phyloP scores from a whole-genome alignment of 2,888 invertebrate species.

The Tetranychus truncatus region DNA sequence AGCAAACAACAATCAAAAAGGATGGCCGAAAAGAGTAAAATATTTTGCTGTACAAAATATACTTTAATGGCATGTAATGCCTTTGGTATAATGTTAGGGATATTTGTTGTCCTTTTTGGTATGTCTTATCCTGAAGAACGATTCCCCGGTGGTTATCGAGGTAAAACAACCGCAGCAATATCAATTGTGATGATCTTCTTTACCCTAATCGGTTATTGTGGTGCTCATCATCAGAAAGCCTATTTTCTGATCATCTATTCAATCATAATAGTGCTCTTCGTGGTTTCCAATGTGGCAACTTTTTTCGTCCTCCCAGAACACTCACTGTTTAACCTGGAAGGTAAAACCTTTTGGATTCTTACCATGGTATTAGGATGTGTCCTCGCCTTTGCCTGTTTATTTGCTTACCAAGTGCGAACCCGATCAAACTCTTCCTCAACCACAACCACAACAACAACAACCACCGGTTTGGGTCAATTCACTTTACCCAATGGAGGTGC shows the following conservation, averaged over 20 bases:
- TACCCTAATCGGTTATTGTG: conserved; percentile 22
- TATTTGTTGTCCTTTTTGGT: conserved; percentile 22
- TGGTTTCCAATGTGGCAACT: conserved; percentile 17
- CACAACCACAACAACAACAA: conserved; percentile 6
- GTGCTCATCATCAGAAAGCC: conserved; percentile 22
- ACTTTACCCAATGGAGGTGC: background rate
- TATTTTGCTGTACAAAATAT: conserved; percentile 19
- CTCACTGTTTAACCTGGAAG: conserved; percentile 12
- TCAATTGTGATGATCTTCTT: conserved; percentile 22
- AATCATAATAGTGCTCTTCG: conserved; percentile 18
- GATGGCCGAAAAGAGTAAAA: background rate
- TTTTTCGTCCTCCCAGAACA: conserved; percentile 17
- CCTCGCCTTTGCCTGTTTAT: conserved; percentile 5
- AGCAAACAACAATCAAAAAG: background rate
- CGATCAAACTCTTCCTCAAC: background rate
- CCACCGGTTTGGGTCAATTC: background rate
- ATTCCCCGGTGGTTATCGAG: conserved; percentile 20
- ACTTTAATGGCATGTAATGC: conserved; percentile 21
- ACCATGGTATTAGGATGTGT: background rate
- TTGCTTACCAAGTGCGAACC: conserved; percentile 11
- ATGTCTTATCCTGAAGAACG: conserved; percentile 19
- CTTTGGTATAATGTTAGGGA: conserved; percentile 22
- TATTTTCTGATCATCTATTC: conserved; percentile 21
- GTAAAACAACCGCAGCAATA: conserved; percentile 19
- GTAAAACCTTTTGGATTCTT: background rate